Evolutionary conservation across 2,888 invertebrate genomes (phyloP), one percentile per base, ranked within the genome.

Genomic region (Morpho deidamia): DNA sequence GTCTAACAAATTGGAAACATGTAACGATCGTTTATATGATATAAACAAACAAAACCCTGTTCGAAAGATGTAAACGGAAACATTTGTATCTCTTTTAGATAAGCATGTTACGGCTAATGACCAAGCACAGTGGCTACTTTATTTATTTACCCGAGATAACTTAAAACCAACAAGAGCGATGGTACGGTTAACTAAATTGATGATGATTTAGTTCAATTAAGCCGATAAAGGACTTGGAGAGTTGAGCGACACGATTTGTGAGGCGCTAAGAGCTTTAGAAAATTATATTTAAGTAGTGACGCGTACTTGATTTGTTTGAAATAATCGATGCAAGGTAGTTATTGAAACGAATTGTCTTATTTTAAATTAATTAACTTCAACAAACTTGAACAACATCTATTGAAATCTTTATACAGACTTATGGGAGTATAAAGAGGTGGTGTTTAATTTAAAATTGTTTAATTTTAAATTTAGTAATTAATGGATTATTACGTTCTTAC

Each of bases 141-240:
- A 68, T 67, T 64, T 64, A 69, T 79, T 78, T 74, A 67, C 70
- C 78, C 68, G 70, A 77, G 78, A 81, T 79, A 80, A 72, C 48
- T 34, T 34, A 68, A 62, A 59, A 56, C 35, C 40, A 51, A 46
- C 49, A 50, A 38, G 49, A 52, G 32, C 38, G 55, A 51, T 58
- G 54, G 47, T 55, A 62, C 62, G 60, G 66, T 67, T 66, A 70
- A 69, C 74, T 74, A 75, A 82, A 83, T 81, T 81, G 81, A 76
- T 74, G 79, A 80, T 76, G 80, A 81, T 81, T 83, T 56, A 74
- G 79, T 81, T 73, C 81, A 82, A 85, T 85, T 83, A 83, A 72
- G 69, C 72, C 65, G 63, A 71, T 67, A 75, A 80, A 78, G 72
- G 80, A 74, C 38, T 72, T 71, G 68, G 58, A 50, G 45, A 49